Base-by-base conservation (phyloP, 2,113 vertebrate species). In the Phainopepla nitens region DNA sequence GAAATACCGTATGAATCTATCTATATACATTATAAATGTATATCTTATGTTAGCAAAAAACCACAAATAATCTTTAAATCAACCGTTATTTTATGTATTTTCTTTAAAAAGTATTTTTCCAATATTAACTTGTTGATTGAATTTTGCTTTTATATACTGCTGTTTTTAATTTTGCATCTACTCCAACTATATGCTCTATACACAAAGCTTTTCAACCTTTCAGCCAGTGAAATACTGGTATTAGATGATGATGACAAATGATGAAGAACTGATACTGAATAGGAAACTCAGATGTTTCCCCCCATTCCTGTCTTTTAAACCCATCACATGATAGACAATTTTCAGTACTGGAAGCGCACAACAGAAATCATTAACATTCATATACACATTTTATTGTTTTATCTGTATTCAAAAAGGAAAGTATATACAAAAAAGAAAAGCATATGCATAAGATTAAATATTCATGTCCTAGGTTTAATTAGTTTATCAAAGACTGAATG, bases 341-440 rank as follows among this genome's bases (percentile, higher is more conserved):
- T 82, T 61, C 54, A 80, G 28, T 47, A 87, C 2, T 57, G 25
- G 53, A 72, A n/a, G 29, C 44, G 47, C 80, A 77, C 29, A 62
- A 70, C 7, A 89, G 49, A 84, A 82, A 82, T 29, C 7, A 51
- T 65, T 91, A 76, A 79, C 36, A 68, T 60, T 62, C 44, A 49
- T 7, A 75, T 9, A 62, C 7, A 42, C 18, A 50, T 51, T 83
- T 77, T 65, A 83, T 53, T 73, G 39, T 45, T 81, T 89, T 61
- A 69, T 61, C 42, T 88, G 33, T 50, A 93, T 57, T n/a, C 22
- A 69, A 90, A 90, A 85, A 64, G 22, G 41, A 84, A 84, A 90
- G 31, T 12, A 54, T 65, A 72, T 36, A 57, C 19, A 50, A 58
- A 77, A 87, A 75, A 68, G 21, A 84, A 87, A 78, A 87, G 11